Base-by-base conservation (phyloP, 1,140 invertebrate genomes). In the Drosophila pachea region DNA sequence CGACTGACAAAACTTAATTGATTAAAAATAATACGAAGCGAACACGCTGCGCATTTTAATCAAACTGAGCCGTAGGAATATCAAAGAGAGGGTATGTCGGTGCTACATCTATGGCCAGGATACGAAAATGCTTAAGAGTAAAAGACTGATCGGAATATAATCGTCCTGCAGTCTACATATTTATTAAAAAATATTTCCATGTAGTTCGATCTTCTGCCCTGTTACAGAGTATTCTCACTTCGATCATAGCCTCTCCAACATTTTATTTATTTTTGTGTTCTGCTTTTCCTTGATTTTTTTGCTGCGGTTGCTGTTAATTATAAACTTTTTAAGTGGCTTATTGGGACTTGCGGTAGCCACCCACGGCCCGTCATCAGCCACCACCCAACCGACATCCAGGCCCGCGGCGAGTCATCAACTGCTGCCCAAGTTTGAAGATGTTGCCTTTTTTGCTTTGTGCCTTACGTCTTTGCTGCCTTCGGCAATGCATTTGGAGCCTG, bases 311-410 rank as follows among this genome's bases (percentile, higher is more conserved):
- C 60, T 79, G 79, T 83, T 84, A 84, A 84, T 84, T 84, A 84
- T 84, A 84, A 84, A 84, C 76, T 84, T 84, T 84, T 86, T 84
- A 84, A 84, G 81, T 84, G 81, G 79, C 81, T 84, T 84, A 86
- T 84, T 84, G 79, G 76, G 81, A 86, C 69, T 78, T 79, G 79
- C 52, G 81, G 79, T 70, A 47, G 48, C 70, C 22, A 6, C 8
- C 16, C 43, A 4, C 4, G 11, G 7, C 29, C 47, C 68, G n/a
- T n/a, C n/a, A n/a, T n/a, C n/a, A n/a, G n/a, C n/a, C n/a, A n/a
- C n/a, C n/a, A n/a, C n/a, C n/a, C n/a, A n/a, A n/a, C n/a, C n/a
- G n/a, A n/a, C 22, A 49, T 14, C 16, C 55, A 12, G 29, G 42
- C 11, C 62, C 56, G 61, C 62, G 65, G 73, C 76, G 76, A 76